Percentiles rank a stretch among this genome's conserved stretches.
Evolutionary conservation across 2,113 vertebrate species (phyloP).

Genomic region (Steatornis caripensis): DNA sequence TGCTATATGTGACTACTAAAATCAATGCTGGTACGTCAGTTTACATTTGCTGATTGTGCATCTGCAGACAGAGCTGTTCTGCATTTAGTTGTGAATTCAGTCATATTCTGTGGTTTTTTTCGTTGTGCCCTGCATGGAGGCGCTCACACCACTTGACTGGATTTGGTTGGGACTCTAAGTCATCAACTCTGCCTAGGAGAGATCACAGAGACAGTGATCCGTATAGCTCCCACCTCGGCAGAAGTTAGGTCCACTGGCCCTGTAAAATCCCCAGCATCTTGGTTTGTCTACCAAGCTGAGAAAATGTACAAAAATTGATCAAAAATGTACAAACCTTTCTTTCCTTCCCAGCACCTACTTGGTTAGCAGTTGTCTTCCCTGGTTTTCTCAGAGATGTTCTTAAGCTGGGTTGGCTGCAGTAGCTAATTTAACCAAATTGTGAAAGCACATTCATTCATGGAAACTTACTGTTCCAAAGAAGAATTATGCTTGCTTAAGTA

Average conservation of each 20-base stretch:
- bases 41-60: background rate
- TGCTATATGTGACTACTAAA: background rate
- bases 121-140: background rate
- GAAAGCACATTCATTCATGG: background rate
- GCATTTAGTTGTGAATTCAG: background rate
- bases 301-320: background rate
- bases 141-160: background rate
- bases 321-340: background rate
- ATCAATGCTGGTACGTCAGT: background rate
- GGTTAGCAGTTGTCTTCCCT: background rate
- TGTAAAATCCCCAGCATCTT: background rate
- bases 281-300: background rate
- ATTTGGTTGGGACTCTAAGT: background rate
- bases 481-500: background rate
- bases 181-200: background rate
- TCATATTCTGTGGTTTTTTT: background rate
- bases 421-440: background rate
- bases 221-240: background rate
- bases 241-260: background rate
- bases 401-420: background rate
- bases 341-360: background rate
- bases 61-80: background rate
- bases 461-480: background rate
- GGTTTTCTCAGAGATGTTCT: background rate
- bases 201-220: background rate